A percentile compares a stretch with the other conserved stretches of the same genome.
These are phyloP conservation scores for Vidua macroura DNA, from an alignment of 2,113 vertebrate genomes.

Conservation along the genomic window DNA sequence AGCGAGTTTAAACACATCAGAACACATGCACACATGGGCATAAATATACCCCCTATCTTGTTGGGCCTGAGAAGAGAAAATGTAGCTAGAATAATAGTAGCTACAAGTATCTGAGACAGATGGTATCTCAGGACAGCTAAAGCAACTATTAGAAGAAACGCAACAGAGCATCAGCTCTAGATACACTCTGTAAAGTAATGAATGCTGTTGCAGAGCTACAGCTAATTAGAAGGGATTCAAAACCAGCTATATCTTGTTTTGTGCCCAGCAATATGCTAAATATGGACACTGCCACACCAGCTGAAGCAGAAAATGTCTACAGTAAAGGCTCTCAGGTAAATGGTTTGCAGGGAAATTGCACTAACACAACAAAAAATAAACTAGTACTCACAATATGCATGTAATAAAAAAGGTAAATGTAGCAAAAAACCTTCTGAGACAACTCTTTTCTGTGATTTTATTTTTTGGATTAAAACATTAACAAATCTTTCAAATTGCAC, in stretches of 20 bases:
- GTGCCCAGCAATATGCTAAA: not conserved
- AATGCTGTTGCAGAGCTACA: not conserved
- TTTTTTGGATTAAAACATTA: not conserved
- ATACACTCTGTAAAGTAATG: not conserved
- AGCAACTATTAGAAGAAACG: not conserved
- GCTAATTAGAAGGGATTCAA: not conserved
- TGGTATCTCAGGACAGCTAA: not conserved
- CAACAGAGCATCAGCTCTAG: not conserved
- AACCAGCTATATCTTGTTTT: not conserved
- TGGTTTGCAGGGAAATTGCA: not conserved
- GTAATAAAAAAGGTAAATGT: not conserved
- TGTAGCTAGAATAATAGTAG: not conserved
- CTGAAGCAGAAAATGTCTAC: not conserved
- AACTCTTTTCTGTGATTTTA: not conserved
- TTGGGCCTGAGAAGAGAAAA: not conserved
- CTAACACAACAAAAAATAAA: not conserved
- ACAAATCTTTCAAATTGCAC: not conserved
- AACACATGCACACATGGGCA: not conserved
- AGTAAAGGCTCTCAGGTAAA: not conserved
- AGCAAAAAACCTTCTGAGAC: not conserved
- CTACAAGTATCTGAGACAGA: not conserved
- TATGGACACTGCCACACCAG: not conserved
- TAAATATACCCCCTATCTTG: not conserved
- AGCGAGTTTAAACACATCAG: not conserved
- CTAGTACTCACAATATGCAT: fast-evolving